These are phyloP conservation scores for Pogonomyrmex californicus DNA, from an alignment of 1,140 invertebrate species.

Conservation along the genomic window DNA sequence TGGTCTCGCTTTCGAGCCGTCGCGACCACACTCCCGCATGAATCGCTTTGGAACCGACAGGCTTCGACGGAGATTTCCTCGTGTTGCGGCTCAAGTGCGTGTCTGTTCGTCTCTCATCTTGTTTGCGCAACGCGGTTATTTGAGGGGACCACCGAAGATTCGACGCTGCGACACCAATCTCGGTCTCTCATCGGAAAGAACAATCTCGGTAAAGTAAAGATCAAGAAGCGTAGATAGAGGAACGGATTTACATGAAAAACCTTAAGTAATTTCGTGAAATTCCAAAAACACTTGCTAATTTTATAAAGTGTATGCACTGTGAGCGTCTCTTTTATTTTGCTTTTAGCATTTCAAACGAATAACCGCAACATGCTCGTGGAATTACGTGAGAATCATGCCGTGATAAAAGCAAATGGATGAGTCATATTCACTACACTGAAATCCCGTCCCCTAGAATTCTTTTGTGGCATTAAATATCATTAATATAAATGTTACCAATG, in stretches of 20 bases:
- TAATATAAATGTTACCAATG: background rate
- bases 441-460: background rate
- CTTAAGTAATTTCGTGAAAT: background rate
- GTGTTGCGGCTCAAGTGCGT: constrained; percentile 44
- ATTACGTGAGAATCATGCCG: background rate
- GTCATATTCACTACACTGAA: background rate
- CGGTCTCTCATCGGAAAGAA: background rate
- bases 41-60: constrained; percentile 33
- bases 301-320: background rate
- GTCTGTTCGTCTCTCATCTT: constrained; percentile 50
- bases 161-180: constrained; percentile 18
- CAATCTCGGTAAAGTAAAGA: constrained; percentile 27
- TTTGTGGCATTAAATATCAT: background rate
- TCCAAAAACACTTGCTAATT: background rate
- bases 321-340: background rate
- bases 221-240: background rate
- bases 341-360: background rate
- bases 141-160: constrained; percentile 36
- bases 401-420: background rate
- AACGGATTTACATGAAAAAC: background rate
- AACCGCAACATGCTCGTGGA: background rate
- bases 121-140: constrained; percentile 57
- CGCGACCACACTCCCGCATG: background rate
- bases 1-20: background rate
- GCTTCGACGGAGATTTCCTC: constrained; percentile 54